Evolutionary conservation across 2,888 invertebrate genomes (phyloP), one percentile per base, ranked within the genome.

Genomic region (Nomada lathburiana): DNA sequence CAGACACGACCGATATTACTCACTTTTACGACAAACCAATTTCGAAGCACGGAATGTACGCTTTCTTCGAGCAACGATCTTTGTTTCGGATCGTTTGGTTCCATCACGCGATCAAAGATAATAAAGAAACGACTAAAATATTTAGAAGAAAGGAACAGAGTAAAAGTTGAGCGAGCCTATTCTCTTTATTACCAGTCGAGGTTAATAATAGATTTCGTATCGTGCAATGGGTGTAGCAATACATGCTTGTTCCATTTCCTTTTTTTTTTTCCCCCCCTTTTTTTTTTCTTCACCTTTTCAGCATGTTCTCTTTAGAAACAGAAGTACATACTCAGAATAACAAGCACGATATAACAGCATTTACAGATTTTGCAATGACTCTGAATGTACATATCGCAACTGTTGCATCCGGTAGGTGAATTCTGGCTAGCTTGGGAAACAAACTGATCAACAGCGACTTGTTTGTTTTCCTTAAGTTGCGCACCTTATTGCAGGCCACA

Each of bases 391-490:
- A 18, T 52, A 65, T n/a, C 55, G 18, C 52, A 18, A 62, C 36
- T 59, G 52, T 53, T 83, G 76, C 80, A 80, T 86, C 23, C 64
- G 68, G 29, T 77, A 77, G 80, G 75, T 71, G 75, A 55, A 50
- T 64, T 73, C 67, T 80, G 75, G 67, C 80, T 67, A 77, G 70
- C 77, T 86, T 55, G 80, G 57, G 64, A 26, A 83, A 79, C 59
- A 52, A 2, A 83, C 55, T 75, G 68, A 77, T 63, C 26, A 50
- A 60, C 63, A 70, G 71, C 64, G 47, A 63, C 55, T 57, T 23
- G 53, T 64, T 64, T 64, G 44, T 81, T 76, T 75, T 74, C 18
- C 76, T 74, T 78, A 78, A 70, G 83, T 83, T 76, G 60, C 71
- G 68, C 80, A 80, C 60, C 53, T 75, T 62, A 78, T 82, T 83